Evolutionary conservation across 2,113 vertebrate species (phyloP).

Genomic region (Elanoides forficatus): DNA sequence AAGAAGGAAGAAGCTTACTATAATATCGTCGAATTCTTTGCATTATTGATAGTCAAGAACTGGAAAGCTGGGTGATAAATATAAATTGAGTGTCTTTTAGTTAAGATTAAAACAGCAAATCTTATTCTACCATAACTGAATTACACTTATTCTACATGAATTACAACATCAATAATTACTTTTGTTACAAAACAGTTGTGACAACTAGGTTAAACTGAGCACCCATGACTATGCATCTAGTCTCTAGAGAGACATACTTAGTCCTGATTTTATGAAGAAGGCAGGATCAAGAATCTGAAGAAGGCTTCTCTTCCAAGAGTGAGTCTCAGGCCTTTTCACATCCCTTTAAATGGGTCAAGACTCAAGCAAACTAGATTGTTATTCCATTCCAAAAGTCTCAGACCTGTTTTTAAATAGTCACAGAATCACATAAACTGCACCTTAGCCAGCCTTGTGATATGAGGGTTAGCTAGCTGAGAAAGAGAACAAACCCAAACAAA

Average conservation of each 20-base stretch:
- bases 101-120: background rate
- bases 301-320: background rate
- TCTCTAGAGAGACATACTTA: background rate
- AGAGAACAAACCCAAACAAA: background rate
- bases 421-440: background rate
- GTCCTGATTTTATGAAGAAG: background rate
- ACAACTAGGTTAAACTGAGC: background rate
- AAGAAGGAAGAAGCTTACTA: background rate
- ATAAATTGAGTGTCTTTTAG: background rate
- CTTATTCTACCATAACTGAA: background rate
- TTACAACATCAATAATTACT: background rate
- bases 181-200: background rate
- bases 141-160: too few species aligned
- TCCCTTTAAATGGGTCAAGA: background rate
- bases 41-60: background rate
- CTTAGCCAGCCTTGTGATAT: background rate
- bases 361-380: background rate
- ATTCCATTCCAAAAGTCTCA: background rate
- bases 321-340: background rate
- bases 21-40: background rate
- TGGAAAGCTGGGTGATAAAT: background rate
- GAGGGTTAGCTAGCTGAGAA: background rate
- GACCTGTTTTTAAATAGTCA: background rate
- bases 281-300: background rate
- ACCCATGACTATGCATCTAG: background rate